These are phyloP conservation scores for Capromys pilorides DNA, from an alignment of 2,797 vertebrate species.

Conservation along the genomic window DNA sequence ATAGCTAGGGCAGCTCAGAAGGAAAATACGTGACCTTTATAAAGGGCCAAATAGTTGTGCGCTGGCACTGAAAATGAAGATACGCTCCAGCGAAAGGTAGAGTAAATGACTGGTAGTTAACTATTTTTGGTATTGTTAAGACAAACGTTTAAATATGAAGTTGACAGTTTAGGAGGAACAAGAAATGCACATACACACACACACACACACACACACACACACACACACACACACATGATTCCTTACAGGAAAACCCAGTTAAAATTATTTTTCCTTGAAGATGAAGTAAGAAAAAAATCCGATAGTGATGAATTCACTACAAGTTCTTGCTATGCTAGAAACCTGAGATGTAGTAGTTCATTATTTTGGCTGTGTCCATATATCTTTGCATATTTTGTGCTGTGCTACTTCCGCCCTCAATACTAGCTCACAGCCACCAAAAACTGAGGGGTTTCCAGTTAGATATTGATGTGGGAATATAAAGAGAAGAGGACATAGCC, in stretches of 20 bases:
- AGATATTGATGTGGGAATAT: constrained; percentile 36
- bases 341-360: background rate
- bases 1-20: constrained; percentile 71
- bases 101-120: constrained; percentile 77
- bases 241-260: constrained; percentile 66
- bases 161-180: constrained; percentile 72
- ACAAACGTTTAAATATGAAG: constrained; percentile 71
- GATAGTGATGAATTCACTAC: background rate
- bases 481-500: constrained; percentile 40
- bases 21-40: constrained; percentile 79
- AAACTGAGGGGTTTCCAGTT: constrained; percentile 60
- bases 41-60: constrained; percentile 78
- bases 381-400: background rate
- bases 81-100: constrained; percentile 66
- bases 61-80: constrained; percentile 69
- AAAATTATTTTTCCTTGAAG: constrained; percentile 63
- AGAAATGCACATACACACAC: background rate
- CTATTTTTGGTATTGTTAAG: constrained; percentile 75
- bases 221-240: constrained; percentile 43
- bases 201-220: too few species aligned
- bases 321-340: background rate
- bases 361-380: constrained; percentile 21
- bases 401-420: background rate
- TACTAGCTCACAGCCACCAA: constrained; percentile 8
- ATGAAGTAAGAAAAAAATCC: background rate